Conservation (phyloP, 2,113 vertebrate genomes). For the Castor canadensis region DNA sequence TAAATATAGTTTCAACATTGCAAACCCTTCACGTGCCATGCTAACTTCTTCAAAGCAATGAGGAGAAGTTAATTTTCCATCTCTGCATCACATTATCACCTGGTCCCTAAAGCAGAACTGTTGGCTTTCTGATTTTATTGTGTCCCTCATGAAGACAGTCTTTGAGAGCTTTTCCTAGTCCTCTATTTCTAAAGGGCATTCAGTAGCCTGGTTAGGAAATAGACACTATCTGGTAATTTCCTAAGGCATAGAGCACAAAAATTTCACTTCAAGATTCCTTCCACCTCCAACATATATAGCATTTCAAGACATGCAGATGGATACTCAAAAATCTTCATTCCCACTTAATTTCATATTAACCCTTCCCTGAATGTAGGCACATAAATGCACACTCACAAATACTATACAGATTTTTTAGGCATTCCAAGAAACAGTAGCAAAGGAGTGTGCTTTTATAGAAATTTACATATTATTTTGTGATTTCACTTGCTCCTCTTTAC, state of each 20-base stretch:
- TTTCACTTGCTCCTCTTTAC: neutral
- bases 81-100: neutral
- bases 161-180: neutral
- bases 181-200: neutral
- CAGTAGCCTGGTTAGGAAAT: neutral
- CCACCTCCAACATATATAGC: neutral
- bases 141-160: neutral
- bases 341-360: neutral
- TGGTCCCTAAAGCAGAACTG: neutral
- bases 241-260: neutral
- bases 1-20: neutral
- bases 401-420: neutral
- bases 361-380: neutral
- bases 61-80: no score
- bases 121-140: accelerated
- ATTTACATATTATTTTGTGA: neutral
- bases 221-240: neutral
- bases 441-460: neutral
- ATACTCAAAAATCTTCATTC: neutral
- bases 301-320: neutral
- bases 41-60: neutral
- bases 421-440: neutral
- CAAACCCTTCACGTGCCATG: neutral
- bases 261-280: neutral
- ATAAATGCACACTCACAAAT: neutral